Base-by-base conservation (phyloP, 2,888 invertebrate genomes). In the Amphipyra berbera region DNA sequence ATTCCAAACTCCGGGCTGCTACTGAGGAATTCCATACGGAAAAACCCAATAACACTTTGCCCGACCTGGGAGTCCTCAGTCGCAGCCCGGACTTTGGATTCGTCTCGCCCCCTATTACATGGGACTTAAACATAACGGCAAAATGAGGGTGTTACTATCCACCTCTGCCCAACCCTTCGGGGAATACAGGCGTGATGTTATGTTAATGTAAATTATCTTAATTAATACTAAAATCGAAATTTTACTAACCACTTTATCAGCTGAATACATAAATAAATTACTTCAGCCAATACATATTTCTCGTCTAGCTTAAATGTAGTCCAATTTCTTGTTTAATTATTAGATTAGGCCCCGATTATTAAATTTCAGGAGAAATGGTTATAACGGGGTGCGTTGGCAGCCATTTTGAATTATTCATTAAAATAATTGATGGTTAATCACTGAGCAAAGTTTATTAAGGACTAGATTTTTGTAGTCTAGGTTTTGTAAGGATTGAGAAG, bases 291-390 rank as follows among this genome's bases (percentile, higher is more conserved):
- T 41, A 58, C 38, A 44, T 42, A 58, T 59, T 66, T 66, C 42
- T 35, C 59, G 60, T 61, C 45, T 44, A 38, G 44, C 48, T 54
- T 56, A 7, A 68, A 64, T 56, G 48, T 60, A 53, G 33, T 15
- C 15, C 21, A 59, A 67, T 50, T 42, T 44, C 60, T 44, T 45
- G 47, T 67, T 74, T 62, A 52, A 75, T 67, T 71, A 74, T 60
- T 72, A 44, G 56, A 45, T 61, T 45, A 53, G 21, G 45, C 6
- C 15, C 12, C 7, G 50, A 49, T 61, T 52, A 68, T 64, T 71
- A 52, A 64, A 61, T 75, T 74, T 63, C n/a, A 2, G 5, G 6
- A 13, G 2, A 9, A 15, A 60, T 45, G 44, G 27, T 13, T 21
- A 9, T 30, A 14, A 42, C 13, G n/a, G 30, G 5, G 8, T 13